Base-by-base conservation (phyloP, 2,113 vertebrate species). In the Todiramphus chloris region DNA sequence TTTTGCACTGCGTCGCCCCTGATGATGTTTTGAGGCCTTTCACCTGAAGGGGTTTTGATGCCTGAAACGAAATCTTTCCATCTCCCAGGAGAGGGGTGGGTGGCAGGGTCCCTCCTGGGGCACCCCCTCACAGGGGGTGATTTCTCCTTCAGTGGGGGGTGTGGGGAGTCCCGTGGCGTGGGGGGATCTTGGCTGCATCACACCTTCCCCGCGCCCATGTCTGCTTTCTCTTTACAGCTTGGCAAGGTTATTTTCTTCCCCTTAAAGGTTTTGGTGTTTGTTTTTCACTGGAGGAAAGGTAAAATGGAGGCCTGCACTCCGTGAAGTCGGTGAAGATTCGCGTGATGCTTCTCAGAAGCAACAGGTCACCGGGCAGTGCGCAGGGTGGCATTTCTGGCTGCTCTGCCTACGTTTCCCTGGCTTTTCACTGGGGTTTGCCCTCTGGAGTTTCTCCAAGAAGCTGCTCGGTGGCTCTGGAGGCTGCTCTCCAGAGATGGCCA, bases 391-490 rank as follows among this genome's bases (percentile, higher is more conserved):
- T 12, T 20, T 31, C 46, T n/a, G 16, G 5, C 9, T 37, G 33
- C 37, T 76, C 31, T 6, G 2, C 2, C 0, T 5, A 5, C 0
- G 0, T 19, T 58, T 51, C 43, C 33, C 10, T 16, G 28, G 0
- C 1, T 39, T 64, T 63, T 46, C 9, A 2, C 10, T 10, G 28
- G 20, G 7, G 3, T 66, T 27, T 37, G 25, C 58, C 44, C 30
- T 76, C 50, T 0, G 2, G 13, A 33, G 3, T 20, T 43, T 25
- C 6, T 9, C 46, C 0, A 1, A 39, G 30, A 66, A 35, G 39
- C 31, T 51, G 35, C 33, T 62, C 7, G 31, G 16, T 55, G 33
- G 13, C 39, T 66, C 51, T 39, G 35, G 16, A 59, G 33, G 51
- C 50, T 39, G 28, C 28, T 39, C 0, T 4, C 17, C 20, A 12